Evolutionary conservation across 2,888 invertebrate species (phyloP), one percentile per base, ranked within the genome.

Genomic region (Sphaeridia pumilis): DNA sequence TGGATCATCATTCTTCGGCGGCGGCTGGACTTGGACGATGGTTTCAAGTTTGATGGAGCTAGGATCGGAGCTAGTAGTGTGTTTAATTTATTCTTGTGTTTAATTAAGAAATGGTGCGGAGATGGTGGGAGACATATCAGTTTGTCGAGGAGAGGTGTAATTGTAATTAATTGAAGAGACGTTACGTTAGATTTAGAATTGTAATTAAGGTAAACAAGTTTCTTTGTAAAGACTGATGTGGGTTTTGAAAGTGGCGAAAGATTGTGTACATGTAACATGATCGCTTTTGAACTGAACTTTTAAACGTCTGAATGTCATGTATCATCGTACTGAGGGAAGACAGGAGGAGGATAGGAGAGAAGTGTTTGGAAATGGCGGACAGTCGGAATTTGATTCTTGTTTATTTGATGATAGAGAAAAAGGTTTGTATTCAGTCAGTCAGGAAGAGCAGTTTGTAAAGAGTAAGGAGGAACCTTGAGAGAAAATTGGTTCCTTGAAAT

Each of bases 31-130:
- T 61, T 26, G 59, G 61, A 51, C 58, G 59, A 58, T 61, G 61
- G 61, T 61, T 61, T 50, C 61, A 61, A 58, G 61, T 61, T 54
- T 61, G 59, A 61, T 45, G 34, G 38, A 12, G 43, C n/a, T 20
- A 17, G 24, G n/a, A 26, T 21, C 26, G 3, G 5, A 28, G 26
- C n/a, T 38, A 17, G 38, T 5, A 17, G 20, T 12, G 12, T 17
- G 38, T 38, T 38, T 12, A 17, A 38, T 17, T 38, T 7, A 14
- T 10, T 31, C 4, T 38, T n/a, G n/a, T n/a, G n/a, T 7, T 38
- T 17, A 17, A 20, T 5, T 5, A 38, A 38, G 12, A 14, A 38
- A 38, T 5, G 17, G 17, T 38, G 17, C 12, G 38, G 31, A 38
- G 7, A 17, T 5, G 5, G 20, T 17, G 7, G 38, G 17, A 5